Percentiles rank a stretch among this genome's conserved stretches.
phyloP scores from a whole-genome alignment of 1,140 invertebrate genomes.

The Drosophila orosa region DNA sequence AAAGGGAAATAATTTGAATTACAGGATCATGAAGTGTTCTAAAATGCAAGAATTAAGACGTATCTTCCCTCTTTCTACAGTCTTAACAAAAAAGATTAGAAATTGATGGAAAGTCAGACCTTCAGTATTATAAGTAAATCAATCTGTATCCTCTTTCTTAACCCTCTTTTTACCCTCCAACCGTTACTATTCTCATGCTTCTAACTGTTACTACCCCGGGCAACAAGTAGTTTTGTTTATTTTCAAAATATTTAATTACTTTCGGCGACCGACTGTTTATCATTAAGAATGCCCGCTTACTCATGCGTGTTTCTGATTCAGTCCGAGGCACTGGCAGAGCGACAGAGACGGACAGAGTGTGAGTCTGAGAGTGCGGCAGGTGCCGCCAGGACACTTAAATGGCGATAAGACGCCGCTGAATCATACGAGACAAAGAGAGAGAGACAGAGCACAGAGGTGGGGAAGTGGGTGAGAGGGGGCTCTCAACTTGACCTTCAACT shows the following conservation, averaged over 20 bases:
- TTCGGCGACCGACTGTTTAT: constrained; percentile 47
- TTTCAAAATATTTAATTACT: constrained; percentile 77
- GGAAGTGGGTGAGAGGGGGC: constrained; percentile 10
- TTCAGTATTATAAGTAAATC: too few relatives aligned
- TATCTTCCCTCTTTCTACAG: too few relatives aligned
- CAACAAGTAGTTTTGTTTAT: constrained; percentile 73
- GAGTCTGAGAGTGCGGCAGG: constrained; percentile 54
- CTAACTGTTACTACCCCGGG: not conserved
- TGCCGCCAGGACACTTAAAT: constrained; percentile 58
- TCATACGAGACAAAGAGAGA: constrained; percentile 36
- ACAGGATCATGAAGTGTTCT: too few relatives aligned
- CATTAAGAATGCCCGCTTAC: constrained; percentile 50
- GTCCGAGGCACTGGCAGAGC: constrained; percentile 11
- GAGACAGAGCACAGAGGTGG: not conserved
- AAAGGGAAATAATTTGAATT: too few relatives aligned
- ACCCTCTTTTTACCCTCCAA: not conserved
- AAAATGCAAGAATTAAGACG: too few relatives aligned
- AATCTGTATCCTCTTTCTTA: not conserved
- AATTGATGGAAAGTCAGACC: too few relatives aligned
- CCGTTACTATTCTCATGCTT: constrained; percentile 10
- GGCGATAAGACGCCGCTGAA: constrained; percentile 44
- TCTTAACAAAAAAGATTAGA: too few relatives aligned
- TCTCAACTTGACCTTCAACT: constrained; percentile 74
- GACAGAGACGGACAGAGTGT: not conserved
- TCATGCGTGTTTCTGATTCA: constrained; percentile 44